A percentile compares a stretch with the other conserved stretches of the same genome.
phyloP scores from a whole-genome alignment of 1,140 invertebrate genomes.

The Saccostrea cuccullata region DNA sequence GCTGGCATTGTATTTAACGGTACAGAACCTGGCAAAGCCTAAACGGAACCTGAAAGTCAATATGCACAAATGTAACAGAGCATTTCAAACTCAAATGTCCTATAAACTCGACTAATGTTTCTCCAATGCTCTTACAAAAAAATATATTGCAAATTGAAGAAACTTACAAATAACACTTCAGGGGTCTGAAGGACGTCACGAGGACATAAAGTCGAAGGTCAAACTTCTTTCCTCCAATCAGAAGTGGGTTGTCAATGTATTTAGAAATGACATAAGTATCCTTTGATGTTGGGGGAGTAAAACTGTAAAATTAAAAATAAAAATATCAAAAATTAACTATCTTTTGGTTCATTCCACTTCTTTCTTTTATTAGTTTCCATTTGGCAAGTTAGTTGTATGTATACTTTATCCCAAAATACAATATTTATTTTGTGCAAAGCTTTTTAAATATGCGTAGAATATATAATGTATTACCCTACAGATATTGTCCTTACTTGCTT shows the following conservation, averaged over 20 bases:
- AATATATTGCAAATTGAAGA: constrained; percentile 11
- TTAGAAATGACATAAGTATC: constrained; percentile 84
- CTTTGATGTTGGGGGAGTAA: constrained; percentile 76
- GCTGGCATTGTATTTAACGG: constrained; percentile 85
- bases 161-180: constrained; percentile 80
- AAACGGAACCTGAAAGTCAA: constrained; percentile 78
- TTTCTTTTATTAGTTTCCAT: neutral
- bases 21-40: constrained; percentile 92
- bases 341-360: neutral
- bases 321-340: neutral
- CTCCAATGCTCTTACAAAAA: neutral
- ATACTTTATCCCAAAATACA: neutral
- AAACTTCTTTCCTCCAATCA: constrained; percentile 97
- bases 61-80: neutral
- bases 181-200: constrained; percentile 95
- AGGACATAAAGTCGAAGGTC: constrained; percentile 96
- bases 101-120: neutral
- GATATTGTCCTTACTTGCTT: constrained; percentile 65
- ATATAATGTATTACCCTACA: too few relatives aligned
- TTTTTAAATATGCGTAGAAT: too few relatives aligned
- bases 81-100: neutral
- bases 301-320: constrained; percentile 66
- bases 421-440: too few relatives aligned
- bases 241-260: constrained; percentile 95
- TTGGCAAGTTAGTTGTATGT: neutral